Evolutionary conservation across 2,888 invertebrate species (phyloP), one percentile per base, ranked within the genome.

Genomic region (Leptinotarsa haldemani): DNA sequence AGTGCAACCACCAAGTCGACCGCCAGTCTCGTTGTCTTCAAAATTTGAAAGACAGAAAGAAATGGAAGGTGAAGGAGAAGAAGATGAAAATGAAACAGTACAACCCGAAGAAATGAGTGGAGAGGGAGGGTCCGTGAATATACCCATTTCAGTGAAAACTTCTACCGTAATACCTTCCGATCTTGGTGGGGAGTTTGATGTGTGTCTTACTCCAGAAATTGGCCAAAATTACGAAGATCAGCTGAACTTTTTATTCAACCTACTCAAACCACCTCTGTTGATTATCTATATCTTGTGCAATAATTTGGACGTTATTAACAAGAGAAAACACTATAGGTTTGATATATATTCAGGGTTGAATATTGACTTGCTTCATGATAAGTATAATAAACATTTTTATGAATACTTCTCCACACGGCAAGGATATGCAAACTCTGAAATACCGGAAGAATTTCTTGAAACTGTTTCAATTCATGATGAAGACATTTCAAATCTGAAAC

Each of bases 261-360:
- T 85, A 13, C 80, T 87, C 47, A 75, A 82, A 40, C 75, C 80
- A 15, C 86, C 87, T 2, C 86, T 84, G 78, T 82, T 92, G 58
- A 87, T 92, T 25, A 88, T 93, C 79, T 90, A 91, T 80, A 82
- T 91, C 1, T 88, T 88, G 56, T 90, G 91, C 77, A 88, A 90
- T 30, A 89, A 90, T 76, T 83, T 83, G 68, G 92, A 92, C 81
- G 86, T 89, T n/a, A 80, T 90, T 30, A 85, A 85, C 18, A 89
- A 87, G 77, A 76, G 87, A 48, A 78, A 82, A 46, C 81, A 85
- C 48, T 85, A 84, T 74, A 82, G 85, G 2, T 83, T 83, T 47
- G 83, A 88, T 78, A 73, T 86, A 4, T 74, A 79, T n/a, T 83
- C 84, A 0, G 82, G 84, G 9, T 77, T 81, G 25, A 71, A 81